A percentile compares a stretch with the other conserved stretches of the same genome.
Conservation (phyloP, 2,113 vertebrate genomes). For the Gadus chalcogrammus region DNA sequence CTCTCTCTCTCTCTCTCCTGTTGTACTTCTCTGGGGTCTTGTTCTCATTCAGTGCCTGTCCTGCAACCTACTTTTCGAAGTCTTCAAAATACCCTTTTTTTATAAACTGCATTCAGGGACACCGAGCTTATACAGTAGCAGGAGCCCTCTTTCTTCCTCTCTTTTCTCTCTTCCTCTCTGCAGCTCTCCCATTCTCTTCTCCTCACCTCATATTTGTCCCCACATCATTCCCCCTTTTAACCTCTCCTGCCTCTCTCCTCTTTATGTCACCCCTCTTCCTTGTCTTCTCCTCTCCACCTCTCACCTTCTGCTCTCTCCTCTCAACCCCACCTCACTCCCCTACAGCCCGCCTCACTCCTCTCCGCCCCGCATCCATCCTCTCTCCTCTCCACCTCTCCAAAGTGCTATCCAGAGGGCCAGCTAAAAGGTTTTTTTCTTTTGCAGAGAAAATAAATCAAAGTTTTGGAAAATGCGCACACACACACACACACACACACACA, state of each 20-base stretch:
- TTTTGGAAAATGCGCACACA: conserved; percentile 52
- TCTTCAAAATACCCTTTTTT: conserved; percentile 65
- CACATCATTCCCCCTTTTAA: conserved; percentile 6
- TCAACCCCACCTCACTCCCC: neutral
- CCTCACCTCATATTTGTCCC: neutral
- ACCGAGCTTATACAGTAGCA: conserved; percentile 10
- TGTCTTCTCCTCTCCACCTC: neutral
- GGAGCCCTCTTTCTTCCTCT: neutral
- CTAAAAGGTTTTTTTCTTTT: conserved; percentile 34
- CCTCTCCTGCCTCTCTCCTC: neutral
- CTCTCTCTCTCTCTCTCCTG: conserved; percentile 18
- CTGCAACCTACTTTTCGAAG: conserved; percentile 73
- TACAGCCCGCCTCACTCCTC: neutral
- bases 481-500: conserved; percentile 2
- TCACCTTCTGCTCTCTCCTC: neutral
- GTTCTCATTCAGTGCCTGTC: conserved; percentile 75
- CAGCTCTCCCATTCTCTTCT: conserved; percentile 3
- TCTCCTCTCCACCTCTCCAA: conserved; percentile 19
- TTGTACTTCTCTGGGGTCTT: conserved; percentile 74
- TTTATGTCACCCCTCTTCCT: neutral
- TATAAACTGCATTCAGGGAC: conserved; percentile 48
- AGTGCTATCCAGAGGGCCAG: conserved; percentile 41
- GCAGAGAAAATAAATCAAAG: conserved; percentile 32
- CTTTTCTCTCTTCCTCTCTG: neutral
- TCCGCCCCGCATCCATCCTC: neutral